phyloP scores from a whole-genome alignment of 2,797 vertebrate genomes.

The Luscinia luscinia region DNA sequence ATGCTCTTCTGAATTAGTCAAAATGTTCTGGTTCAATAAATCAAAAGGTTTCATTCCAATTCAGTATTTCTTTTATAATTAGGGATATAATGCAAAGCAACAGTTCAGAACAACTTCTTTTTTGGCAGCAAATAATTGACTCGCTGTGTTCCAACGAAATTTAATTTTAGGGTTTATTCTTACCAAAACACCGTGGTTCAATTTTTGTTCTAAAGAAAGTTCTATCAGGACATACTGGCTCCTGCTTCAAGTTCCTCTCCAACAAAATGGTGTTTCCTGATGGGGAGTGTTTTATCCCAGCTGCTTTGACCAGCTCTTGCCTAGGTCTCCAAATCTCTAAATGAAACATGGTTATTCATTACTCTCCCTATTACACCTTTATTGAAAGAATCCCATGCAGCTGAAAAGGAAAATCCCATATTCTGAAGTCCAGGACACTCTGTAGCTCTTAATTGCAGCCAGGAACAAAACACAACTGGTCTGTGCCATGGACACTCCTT shows the following conservation, averaged over 20 bases:
- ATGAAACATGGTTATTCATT: not conserved
- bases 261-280: not conserved
- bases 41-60: constrained; percentile 55
- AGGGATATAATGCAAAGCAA: constrained; percentile 38
- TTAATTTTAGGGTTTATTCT: constrained; percentile 38
- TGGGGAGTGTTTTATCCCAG: not conserved
- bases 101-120: constrained; percentile 49
- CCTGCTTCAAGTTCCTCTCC: not conserved
- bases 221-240: not conserved
- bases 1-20: constrained; percentile 43
- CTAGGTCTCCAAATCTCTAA: not conserved
- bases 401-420: not conserved
- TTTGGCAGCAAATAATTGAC: constrained; percentile 43
- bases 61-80: constrained; percentile 58
- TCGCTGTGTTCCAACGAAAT: not conserved
- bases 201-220: not conserved
- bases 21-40: constrained; percentile 61
- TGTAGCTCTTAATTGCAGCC: not conserved
- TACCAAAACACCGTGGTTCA: not conserved
- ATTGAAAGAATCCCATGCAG: not conserved
- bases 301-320: not conserved
- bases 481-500: not conserved
- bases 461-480: not conserved
- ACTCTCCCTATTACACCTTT: not conserved
- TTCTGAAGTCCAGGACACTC: not conserved